Evolutionary conservation across 1,140 invertebrate species (phyloP).

Genomic region (Acromyrmex charruanus): DNA sequence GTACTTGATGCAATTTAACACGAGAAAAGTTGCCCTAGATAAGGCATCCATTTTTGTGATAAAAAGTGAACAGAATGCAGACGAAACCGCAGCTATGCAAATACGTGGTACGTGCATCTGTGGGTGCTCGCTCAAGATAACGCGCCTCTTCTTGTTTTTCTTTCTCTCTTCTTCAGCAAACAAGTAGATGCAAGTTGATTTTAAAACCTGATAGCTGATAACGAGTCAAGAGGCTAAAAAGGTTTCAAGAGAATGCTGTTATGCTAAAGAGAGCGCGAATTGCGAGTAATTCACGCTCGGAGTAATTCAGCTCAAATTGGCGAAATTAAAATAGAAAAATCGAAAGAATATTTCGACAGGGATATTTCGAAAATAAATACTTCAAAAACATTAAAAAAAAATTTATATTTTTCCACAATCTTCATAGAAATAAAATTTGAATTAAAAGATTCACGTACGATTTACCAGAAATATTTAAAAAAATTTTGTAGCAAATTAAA

Average conservation of each 20-base stretch:
- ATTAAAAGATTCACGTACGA: neutral
- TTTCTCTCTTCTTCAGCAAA: neutral
- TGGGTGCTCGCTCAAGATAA: conserved; percentile 35
- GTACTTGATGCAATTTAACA: neutral
- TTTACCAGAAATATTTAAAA: neutral
- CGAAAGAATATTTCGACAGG: neutral
- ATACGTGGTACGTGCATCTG: conserved; percentile 24
- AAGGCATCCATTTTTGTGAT: conserved; percentile 6
- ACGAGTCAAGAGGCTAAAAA: conserved; percentile 28
- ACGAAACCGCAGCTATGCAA: conserved; percentile 32
- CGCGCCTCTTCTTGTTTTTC: conserved; percentile 7
- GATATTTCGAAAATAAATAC: neutral
- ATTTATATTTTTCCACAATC: neutral
- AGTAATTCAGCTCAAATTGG: neutral
- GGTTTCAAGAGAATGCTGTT: neutral
- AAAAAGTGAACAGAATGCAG: neutral
- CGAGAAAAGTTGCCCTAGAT: conserved; percentile 33
- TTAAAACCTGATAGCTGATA: conserved; percentile 34
- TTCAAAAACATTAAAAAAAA: neutral
- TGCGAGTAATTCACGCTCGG: neutral
- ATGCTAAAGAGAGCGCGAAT: neutral
- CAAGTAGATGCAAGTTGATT: conserved; percentile 21
- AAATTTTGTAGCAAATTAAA: conserved; percentile 8
- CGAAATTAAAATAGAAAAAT: neutral
- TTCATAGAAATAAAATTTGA: neutral